Evolutionary conservation across 2,113 vertebrate genomes (phyloP), one percentile per base, ranked within the genome.

Genomic region (Bubo bubo): DNA sequence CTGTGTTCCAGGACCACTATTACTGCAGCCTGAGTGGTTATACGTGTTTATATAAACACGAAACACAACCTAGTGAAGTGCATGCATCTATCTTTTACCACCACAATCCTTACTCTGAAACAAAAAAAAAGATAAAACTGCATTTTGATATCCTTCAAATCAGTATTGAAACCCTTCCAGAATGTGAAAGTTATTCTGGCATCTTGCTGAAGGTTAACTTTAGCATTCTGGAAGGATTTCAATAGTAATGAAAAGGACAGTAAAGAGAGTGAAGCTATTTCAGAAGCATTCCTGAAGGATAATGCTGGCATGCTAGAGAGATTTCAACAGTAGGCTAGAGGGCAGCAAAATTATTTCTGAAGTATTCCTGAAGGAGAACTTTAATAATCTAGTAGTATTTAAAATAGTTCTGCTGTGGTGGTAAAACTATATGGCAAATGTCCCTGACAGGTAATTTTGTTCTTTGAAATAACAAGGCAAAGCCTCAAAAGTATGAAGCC

Each of bases 191-290:
- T 77, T 97, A 94, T 95, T 90, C 95, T 97, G 97, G 96, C 97
- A 95, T 96, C 88, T 96, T 47, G 28, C 82, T 98, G 97, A 98
- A 97, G 97, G 96, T 98, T 97, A 97, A 90, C 91, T 96, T 95
- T 45, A 93, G 95, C 92, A 93, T 97, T 96, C 98, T 98, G 97
- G 96, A 97, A 98, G 97, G 98, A 97, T 98, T 98, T 98, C 98
- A 98, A 92, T 96, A 93, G 96, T 73, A 96, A 97, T 59, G 96
- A 96, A 97, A 97, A 97, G 96, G 95, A 97, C 60, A 55, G 79
- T 95, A 94, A 95, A 98, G 96, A 87, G 83, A 96, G 86, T 88
- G 53, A 93, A 97, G 95, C 94, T 96, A 81, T 98, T 98, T 98
- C 96, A 95, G 96, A 97, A 94, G 77, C 77, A 32, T 96, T 96